phyloP scores from a whole-genome alignment of 2,888 invertebrate genomes.

The Osmoderma eremita region DNA sequence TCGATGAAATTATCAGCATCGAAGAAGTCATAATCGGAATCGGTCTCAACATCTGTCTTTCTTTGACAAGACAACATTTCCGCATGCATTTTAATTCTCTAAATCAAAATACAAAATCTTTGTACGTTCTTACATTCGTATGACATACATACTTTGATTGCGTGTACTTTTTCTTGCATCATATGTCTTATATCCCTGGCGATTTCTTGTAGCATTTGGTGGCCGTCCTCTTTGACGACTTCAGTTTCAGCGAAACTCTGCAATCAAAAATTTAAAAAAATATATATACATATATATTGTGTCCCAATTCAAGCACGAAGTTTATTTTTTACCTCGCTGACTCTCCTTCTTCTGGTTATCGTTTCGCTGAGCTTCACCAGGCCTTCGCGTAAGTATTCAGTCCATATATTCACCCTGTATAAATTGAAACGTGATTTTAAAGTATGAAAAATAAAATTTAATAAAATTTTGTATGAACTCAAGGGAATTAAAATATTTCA shows the following conservation, averaged over 20 bases:
- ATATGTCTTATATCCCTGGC: slow-evolving; percentile 83
- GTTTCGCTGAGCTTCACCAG: slow-evolving; percentile 79
- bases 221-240: slow-evolving; percentile 76
- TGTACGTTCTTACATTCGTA: too few species aligned
- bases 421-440: slow-evolving; percentile 12
- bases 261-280: slow-evolving; percentile 35
- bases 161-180: slow-evolving; percentile 87
- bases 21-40: slow-evolving; percentile 72
- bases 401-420: slow-evolving; percentile 80
- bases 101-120: slow-evolving; percentile 65
- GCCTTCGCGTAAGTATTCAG: slow-evolving; percentile 79
- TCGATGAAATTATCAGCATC: slow-evolving; percentile 74
- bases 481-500: too few species aligned
- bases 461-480: too few species aligned
- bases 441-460: too few species aligned
- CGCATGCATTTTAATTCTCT: slow-evolving; percentile 60
- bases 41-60: slow-evolving; percentile 53
- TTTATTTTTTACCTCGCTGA: slow-evolving; percentile 72
- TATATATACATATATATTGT: slow-evolving; percentile 13
- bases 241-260: slow-evolving; percentile 54
- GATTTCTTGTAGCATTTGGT: slow-evolving; percentile 80
- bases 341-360: slow-evolving; percentile 79
- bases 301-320: slow-evolving; percentile 2
- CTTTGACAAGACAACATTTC: slow-evolving; percentile 58
- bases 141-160: slow-evolving; percentile 70